Evolutionary conservation across 1,140 invertebrate genomes (phyloP).

Genomic region (Aleiodes sp.): DNA sequence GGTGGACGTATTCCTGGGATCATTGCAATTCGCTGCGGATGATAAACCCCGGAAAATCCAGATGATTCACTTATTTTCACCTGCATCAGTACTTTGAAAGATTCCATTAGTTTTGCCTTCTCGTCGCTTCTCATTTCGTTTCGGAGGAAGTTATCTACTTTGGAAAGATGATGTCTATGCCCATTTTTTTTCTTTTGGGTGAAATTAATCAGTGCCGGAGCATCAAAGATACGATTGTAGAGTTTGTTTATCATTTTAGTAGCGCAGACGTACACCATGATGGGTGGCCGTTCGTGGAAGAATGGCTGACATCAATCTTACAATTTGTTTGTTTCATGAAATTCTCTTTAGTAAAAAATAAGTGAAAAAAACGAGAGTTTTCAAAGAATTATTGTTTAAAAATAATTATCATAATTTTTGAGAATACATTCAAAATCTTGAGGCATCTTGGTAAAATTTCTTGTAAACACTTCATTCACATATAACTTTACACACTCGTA

Average conservation of each 20-base stretch:
- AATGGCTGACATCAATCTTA: slow-evolving; percentile 34
- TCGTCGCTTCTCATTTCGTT: background rate
- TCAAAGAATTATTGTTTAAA: slow-evolving; percentile 1
- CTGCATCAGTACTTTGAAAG: background rate
- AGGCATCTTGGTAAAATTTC: background rate
- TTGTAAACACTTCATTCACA: slow-evolving; percentile 1
- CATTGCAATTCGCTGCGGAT: background rate
- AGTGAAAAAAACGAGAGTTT: too few relatives aligned
- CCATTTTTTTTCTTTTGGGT: slow-evolving; percentile 49
- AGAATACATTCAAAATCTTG: background rate
- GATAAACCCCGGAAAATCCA: background rate
- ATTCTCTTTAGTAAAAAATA: background rate
- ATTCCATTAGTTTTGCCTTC: background rate
- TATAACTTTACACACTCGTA: background rate
- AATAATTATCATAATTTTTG: background rate
- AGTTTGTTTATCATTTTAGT: slow-evolving; percentile 61
- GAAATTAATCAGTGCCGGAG: slow-evolving; percentile 61
- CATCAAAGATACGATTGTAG: slow-evolving; percentile 57
- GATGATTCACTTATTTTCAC: background rate
- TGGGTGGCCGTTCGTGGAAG: slow-evolving; percentile 51
- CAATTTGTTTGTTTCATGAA: background rate
- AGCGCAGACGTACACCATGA: slow-evolving; percentile 41
- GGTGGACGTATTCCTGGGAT: background rate
- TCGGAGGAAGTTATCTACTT: background rate
- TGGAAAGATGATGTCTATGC: slow-evolving; percentile 20